Conservation (phyloP, 2,113 vertebrate species). For the Dipodomys spectabilis region DNA sequence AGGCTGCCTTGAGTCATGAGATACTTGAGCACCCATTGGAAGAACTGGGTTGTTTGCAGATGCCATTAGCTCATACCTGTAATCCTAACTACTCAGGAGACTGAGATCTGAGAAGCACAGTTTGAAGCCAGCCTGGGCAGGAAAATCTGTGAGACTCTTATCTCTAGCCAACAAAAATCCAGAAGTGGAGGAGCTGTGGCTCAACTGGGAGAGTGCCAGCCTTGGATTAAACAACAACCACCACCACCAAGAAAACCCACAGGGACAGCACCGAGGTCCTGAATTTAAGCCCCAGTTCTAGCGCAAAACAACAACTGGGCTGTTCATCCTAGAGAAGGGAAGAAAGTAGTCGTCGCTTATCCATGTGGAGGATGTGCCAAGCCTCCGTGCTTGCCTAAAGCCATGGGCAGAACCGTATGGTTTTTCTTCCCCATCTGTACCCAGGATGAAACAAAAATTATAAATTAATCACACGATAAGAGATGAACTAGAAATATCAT, state of each 20-base stretch:
- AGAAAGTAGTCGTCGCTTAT: too few relatives aligned
- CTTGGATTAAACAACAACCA: neutral
- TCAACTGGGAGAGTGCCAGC: neutral
- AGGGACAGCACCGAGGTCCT: too few relatives aligned
- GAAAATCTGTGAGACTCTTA: too few relatives aligned
- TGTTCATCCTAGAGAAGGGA: neutral
- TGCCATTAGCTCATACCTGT: too few relatives aligned
- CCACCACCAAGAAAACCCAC: too few relatives aligned
- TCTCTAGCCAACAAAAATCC: too few relatives aligned
- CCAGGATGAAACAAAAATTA: neutral
- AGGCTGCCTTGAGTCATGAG: neutral
- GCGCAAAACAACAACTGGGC: neutral
- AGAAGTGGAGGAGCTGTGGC: neutral
- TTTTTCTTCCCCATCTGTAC: neutral
- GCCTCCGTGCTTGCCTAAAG: neutral
- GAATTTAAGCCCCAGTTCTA: neutral
- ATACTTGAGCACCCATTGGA: neutral
- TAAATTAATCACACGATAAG: neutral
- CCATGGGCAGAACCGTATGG: neutral
- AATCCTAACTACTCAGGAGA: too few relatives aligned
- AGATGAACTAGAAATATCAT: too few relatives aligned
- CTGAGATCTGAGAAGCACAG: too few relatives aligned
- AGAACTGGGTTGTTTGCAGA: neutral
- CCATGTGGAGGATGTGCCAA: neutral
- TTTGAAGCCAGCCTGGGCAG: too few relatives aligned